Evolutionary conservation across 2,113 vertebrate species (phyloP).

Genomic region (Pyxicephalus adspersus): DNA sequence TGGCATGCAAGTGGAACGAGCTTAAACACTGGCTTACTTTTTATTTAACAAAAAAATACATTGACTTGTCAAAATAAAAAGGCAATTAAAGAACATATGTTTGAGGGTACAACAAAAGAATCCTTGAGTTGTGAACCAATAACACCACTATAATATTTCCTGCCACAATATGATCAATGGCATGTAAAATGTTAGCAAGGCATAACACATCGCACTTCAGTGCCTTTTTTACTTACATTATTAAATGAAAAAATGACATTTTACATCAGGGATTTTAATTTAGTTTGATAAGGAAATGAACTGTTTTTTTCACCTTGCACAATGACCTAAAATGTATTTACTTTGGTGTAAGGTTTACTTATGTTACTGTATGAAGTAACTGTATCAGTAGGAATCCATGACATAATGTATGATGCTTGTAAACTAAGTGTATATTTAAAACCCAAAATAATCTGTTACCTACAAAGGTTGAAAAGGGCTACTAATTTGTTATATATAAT

Average conservation of each 20-base stretch:
- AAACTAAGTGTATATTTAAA: too few relatives aligned
- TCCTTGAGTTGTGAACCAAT: slow-evolving; percentile 36
- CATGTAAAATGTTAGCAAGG: slow-evolving; percentile 26
- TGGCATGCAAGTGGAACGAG: slow-evolving; percentile 26
- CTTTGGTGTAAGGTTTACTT: too few relatives aligned
- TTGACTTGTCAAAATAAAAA: slow-evolving; percentile 52
- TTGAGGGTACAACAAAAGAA: slow-evolving; percentile 43
- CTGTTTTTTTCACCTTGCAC: too few relatives aligned
- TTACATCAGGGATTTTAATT: not conserved
- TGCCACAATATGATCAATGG: slow-evolving; percentile 36
- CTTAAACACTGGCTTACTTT: slow-evolving; percentile 19
- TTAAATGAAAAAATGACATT: not conserved
- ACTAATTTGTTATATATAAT: too few relatives aligned
- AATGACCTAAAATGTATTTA: too few relatives aligned
- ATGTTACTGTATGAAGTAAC: too few relatives aligned
- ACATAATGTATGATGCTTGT: too few relatives aligned
- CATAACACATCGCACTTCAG: slow-evolving; percentile 4
- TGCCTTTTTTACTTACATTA: slow-evolving; percentile 5
- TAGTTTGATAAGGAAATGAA: not conserved
- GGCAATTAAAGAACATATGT: slow-evolving; percentile 23
- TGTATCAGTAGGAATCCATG: too few relatives aligned
- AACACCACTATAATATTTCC: slow-evolving; percentile 47
- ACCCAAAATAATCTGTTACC: too few relatives aligned
- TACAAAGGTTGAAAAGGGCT: too few relatives aligned
- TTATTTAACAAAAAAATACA: slow-evolving; percentile 42